Percentiles rank a stretch among this genome's conserved stretches.
These are phyloP conservation scores for Colletes latitarsis DNA, from an alignment of 1,140 invertebrate species.

Conservation along the genomic window DNA sequence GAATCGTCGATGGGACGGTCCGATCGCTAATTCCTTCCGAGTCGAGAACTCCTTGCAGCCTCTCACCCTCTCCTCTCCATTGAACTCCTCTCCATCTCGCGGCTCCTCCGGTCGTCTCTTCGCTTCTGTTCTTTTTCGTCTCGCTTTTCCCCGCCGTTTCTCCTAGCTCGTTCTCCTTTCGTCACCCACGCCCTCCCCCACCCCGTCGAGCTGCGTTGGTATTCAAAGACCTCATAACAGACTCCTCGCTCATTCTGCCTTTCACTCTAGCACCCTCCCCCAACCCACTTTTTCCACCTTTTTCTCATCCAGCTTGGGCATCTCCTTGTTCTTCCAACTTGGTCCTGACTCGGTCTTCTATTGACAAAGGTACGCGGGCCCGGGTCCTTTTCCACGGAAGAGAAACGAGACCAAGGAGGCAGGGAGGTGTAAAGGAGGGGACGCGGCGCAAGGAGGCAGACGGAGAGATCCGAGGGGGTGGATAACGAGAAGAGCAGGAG, in stretches of 20 bases:
- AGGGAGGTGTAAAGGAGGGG: conserved; percentile 56
- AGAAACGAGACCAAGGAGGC: conserved; percentile 53
- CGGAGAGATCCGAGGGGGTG: conserved; percentile 10
- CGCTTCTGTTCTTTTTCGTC: conserved; percentile 58
- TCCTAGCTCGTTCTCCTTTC: conserved; percentile 4
- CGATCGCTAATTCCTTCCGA: conserved; percentile 67
- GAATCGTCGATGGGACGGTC: conserved; percentile 59
- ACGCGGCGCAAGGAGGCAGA: neutral
- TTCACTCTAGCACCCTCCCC: conserved; percentile 11
- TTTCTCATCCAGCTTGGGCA: conserved; percentile 43
- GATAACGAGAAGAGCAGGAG: conserved; percentile 64
- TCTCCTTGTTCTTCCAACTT: conserved; percentile 23
- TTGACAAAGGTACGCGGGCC: conserved; percentile 62
- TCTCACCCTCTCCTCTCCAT: conserved; percentile 53
- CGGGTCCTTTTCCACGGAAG: conserved; percentile 49
- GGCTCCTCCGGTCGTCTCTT: conserved; percentile 25
- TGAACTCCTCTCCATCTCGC: conserved; percentile 45
- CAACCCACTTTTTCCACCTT: conserved; percentile 26
- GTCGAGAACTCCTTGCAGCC: conserved; percentile 47
- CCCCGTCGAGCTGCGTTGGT: conserved; percentile 39
- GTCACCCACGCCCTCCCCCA: neutral
- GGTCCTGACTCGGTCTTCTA: conserved; percentile 49
- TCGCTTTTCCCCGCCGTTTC: conserved; percentile 50
- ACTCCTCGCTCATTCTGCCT: conserved; percentile 61
- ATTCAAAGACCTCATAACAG: conserved; percentile 71